Evolutionary conservation across 2,888 invertebrate species (phyloP).

Genomic region (Leptarthrus brevirostris): DNA sequence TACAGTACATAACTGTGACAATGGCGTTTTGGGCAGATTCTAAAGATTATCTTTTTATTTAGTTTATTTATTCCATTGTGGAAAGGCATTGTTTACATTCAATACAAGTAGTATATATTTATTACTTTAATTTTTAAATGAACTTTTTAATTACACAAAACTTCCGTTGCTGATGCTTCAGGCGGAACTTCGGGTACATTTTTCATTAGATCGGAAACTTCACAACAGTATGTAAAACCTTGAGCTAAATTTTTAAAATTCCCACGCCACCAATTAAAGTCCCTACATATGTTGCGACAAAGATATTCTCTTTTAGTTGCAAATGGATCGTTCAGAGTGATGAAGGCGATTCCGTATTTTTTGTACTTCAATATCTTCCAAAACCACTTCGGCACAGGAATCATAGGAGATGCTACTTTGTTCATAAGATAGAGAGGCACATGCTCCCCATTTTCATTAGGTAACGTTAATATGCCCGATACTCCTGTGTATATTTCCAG

Average conservation of each 20-base stretch:
- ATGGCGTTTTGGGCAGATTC: too few species aligned
- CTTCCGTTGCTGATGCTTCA: conserved; percentile 17
- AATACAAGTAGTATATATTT: not conserved
- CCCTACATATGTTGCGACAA: conserved; percentile 64
- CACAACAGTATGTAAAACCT: conserved; percentile 57
- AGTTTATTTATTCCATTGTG: not conserved
- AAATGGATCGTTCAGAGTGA: conserved; percentile 68
- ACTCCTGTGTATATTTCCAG: conserved; percentile 67
- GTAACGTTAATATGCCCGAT: conserved; percentile 63
- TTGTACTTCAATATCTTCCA: conserved; percentile 67
- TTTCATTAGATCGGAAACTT: conserved; percentile 52
- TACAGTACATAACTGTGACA: too few species aligned
- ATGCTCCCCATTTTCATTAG: conserved; percentile 59
- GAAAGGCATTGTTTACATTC: not conserved
- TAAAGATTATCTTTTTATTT: too few species aligned
- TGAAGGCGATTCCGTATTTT: conserved; percentile 65
- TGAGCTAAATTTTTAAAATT: conserved; percentile 52
- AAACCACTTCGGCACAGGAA: conserved; percentile 67
- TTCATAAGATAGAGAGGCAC: conserved; percentile 63
- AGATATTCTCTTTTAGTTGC: conserved; percentile 58
- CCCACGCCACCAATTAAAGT: conserved; percentile 60
- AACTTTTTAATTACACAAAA: not conserved
- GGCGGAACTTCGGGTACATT: conserved; percentile 49
- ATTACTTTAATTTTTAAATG: too few species aligned
- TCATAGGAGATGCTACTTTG: conserved; percentile 59